phyloP scores from a whole-genome alignment of 2,797 vertebrate species.

The Sparus aurata region DNA sequence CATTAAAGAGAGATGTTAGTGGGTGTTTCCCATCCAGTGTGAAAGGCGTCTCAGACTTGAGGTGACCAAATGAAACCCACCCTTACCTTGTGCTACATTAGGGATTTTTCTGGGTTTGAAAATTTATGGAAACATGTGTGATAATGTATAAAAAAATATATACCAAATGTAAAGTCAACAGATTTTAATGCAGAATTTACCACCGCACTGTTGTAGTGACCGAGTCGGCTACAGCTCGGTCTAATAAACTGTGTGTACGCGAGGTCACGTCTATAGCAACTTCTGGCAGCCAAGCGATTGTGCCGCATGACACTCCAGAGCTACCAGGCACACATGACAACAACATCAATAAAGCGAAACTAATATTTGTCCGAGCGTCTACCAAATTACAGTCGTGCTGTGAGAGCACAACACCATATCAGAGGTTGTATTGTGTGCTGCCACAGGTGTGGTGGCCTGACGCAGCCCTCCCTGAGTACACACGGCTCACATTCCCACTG shows the following conservation, averaged over 20 bases:
- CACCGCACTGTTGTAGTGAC: neutral
- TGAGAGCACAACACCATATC: conserved; percentile 9
- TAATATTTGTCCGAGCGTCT: conserved; percentile 57
- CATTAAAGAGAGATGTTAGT: no score
- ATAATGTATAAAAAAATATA: no score
- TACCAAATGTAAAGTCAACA: no score
- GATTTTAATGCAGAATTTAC: no score
- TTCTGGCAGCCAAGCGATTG: neutral
- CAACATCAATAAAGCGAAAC: conserved; percentile 35
- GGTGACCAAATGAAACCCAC: no score
- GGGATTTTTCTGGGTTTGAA: no score
- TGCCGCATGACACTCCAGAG: conserved; percentile 13
- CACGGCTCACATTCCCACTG: conserved; percentile 66
- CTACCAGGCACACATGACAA: conserved; percentile 28
- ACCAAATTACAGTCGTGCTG: neutral
- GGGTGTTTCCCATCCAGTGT: no score
- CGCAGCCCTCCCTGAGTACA: conserved; percentile 80
- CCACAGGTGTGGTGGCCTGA: conserved; percentile 69
- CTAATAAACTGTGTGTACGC: neutral
- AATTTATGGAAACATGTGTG: no score
- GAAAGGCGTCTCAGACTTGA: no score
- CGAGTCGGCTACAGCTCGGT: neutral
- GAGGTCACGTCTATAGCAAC: neutral
- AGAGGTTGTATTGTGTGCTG: conserved; percentile 42
- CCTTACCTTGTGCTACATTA: no score